Evolutionary conservation across 2,888 invertebrate genomes (phyloP), one percentile per base, ranked within the genome.

Genomic region (Mayetiola destructor): DNA sequence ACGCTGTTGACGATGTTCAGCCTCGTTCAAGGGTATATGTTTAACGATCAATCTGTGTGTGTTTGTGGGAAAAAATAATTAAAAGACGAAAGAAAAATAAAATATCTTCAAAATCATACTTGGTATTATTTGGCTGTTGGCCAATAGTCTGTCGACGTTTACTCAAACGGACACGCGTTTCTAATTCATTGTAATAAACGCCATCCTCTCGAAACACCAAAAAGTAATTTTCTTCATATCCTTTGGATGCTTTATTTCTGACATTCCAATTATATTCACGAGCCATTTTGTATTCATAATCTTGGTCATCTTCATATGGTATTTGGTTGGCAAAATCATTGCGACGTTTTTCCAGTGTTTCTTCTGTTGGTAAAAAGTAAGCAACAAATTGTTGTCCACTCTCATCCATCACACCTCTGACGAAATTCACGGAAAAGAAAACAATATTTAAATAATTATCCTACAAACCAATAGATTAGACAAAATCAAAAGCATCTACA

Each of bases 211-310:
- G 81, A 62, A 93, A 82, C 59, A 95, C 90, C 73, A 96, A 84
- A 76, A 94, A 96, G 69, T 95, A 96, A 69, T 94, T 97, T 73
- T 97, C 96, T 71, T 96, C 95, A 65, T 94, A 95, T 36, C 93
- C 92, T 68, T 88, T 88, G 1, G 88, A 88, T 0, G 90, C 84
- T 73, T 96, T 96, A 71, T 93, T 96, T 73, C 97, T 96, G 20
- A 97, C 96, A 68, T 95, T 96, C 97, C 97, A 99, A 69, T 95
- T 96, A 71, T 99, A 99, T 69, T 99, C 97, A 61, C 99, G 79
- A 0, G 95, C 92, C 84, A 99, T 89, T 71, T 89, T 87, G 67
- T 97, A 99, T 64, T 97, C 95, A 66, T 99, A 99, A 57, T 89
- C 88, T 62, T 90, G 88, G 1, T 86, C 92, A 48, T 93, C 93